These are phyloP conservation scores for Danionella cerebrum DNA, from an alignment of 2,113 vertebrate species.

Conservation along the genomic window DNA sequence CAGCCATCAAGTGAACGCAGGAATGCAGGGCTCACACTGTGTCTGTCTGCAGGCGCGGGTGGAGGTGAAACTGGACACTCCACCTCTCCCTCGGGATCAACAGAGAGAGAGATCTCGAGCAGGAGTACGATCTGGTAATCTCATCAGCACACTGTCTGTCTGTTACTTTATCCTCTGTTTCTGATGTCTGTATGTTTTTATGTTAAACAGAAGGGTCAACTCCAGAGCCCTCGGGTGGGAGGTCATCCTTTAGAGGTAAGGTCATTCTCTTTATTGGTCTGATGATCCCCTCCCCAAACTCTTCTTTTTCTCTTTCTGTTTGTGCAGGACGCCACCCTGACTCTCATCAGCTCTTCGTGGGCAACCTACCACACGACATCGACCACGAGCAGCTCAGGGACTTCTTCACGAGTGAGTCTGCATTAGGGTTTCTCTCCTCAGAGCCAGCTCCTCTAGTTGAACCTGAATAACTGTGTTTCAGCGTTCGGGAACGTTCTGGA, in stretches of 20 bases:
- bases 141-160: neutral
- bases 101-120: slow-evolving; percentile 77
- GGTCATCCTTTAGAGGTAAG: slow-evolving; percentile 38
- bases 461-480: no score
- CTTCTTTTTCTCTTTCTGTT: neutral
- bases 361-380: slow-evolving; percentile 93
- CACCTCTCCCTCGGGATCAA: slow-evolving; percentile 73
- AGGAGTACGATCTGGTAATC: slow-evolving; percentile 73
- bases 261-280: neutral
- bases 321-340: slow-evolving; percentile 65
- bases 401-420: slow-evolving; percentile 73
- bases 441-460: no score
- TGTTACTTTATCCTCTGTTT: no score
- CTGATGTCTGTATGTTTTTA: no score
- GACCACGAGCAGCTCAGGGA: slow-evolving; percentile 92
- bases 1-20: no score
- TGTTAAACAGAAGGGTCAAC: slow-evolving; percentile 17
- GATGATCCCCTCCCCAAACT: neutral
- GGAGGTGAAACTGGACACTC: slow-evolving; percentile 83
- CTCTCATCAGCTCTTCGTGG: slow-evolving; percentile 93
- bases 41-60: slow-evolving; percentile 67
- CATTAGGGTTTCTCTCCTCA: no score
- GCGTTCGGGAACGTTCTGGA: slow-evolving; percentile 77
- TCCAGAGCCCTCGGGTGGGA: slow-evolving; percentile 26
- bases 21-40: neutral